Conservation (phyloP, 2,797 vertebrate species). For the Micromesistius poutassou region DNA sequence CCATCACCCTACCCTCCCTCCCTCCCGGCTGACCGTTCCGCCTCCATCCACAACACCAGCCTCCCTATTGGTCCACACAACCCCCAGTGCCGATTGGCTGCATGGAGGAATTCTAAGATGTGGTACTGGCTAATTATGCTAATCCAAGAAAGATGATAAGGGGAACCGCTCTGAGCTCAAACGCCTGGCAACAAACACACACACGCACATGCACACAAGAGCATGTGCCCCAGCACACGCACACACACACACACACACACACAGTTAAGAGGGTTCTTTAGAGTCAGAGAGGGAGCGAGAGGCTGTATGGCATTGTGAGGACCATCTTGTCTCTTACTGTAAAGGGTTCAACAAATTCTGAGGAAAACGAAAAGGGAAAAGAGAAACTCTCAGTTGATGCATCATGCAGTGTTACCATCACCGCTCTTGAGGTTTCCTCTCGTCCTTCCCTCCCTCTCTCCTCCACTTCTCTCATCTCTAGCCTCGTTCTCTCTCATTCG, state of each 20-base stretch:
- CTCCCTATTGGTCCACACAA: not conserved
- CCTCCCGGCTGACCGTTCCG: slow-evolving; percentile 3
- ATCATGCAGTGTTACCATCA: too few relatives aligned
- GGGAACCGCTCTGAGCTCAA: slow-evolving; percentile 41
- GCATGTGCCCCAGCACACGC: slow-evolving; percentile 23
- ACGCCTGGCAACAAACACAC: slow-evolving; percentile 30
- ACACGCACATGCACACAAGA: slow-evolving; percentile 14
- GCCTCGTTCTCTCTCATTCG: slow-evolving; percentile 19
- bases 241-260: slow-evolving; percentile 18
- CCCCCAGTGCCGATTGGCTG: slow-evolving; percentile 33
- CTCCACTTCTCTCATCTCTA: not conserved
- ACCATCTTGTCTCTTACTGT: slow-evolving; percentile 9
- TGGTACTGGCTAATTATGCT: slow-evolving; percentile 58
- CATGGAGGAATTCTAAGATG: slow-evolving; percentile 30
- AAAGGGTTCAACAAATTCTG: too few relatives aligned
- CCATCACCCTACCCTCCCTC: too few relatives aligned
- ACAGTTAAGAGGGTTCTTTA: slow-evolving; percentile 21
- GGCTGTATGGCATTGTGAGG: not conserved
- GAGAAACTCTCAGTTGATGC: too few relatives aligned
- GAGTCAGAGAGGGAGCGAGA: slow-evolving; percentile 20
- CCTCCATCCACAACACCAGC: too few relatives aligned
- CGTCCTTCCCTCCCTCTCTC: slow-evolving; percentile 23
- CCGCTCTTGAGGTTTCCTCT: too few relatives aligned
- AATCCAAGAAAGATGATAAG: slow-evolving; percentile 63
- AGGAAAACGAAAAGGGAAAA: too few relatives aligned